phyloP scores from a whole-genome alignment of 2,797 vertebrate genomes.

The Pseudochirops cupreus region DNA sequence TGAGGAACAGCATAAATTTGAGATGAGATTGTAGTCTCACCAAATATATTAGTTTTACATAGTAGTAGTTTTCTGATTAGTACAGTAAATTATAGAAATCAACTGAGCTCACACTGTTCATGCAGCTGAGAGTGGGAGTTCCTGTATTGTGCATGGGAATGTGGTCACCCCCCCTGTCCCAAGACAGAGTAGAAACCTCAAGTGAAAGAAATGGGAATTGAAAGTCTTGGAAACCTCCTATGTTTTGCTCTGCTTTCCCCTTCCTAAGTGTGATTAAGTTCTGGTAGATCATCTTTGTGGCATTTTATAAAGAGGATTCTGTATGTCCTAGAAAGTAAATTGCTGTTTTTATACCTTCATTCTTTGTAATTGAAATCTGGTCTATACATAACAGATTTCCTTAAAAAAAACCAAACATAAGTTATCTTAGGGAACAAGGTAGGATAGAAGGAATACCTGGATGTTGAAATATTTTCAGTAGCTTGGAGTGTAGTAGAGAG shows the following conservation, averaged over 20 bases:
- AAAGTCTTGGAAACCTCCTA: background rate
- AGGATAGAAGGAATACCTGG: background rate
- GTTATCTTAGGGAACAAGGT: background rate
- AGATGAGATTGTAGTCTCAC: background rate
- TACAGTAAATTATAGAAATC: background rate
- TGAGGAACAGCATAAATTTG: background rate
- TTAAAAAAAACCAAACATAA: background rate
- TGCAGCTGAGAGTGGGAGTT: background rate
- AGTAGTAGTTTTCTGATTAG: background rate
- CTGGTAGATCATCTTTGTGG: background rate
- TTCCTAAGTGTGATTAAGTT: background rate
- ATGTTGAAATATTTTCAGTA: background rate
- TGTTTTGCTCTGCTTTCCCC: background rate
- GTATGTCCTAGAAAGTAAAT: background rate
- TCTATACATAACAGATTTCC: background rate
- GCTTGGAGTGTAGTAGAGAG: background rate
- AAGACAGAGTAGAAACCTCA: background rate
- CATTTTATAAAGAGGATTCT: background rate
- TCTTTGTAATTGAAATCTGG: background rate
- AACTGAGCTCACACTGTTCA: background rate
- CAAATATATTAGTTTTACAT: background rate
- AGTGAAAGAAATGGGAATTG: background rate
- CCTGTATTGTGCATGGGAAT: background rate
- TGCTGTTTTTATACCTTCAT: background rate
- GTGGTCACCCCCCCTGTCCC: background rate